A percentile compares a stretch with the other conserved stretches of the same genome.
Conservation (phyloP, 2,797 vertebrate genomes). For the Sebastolobus altivelis region DNA sequence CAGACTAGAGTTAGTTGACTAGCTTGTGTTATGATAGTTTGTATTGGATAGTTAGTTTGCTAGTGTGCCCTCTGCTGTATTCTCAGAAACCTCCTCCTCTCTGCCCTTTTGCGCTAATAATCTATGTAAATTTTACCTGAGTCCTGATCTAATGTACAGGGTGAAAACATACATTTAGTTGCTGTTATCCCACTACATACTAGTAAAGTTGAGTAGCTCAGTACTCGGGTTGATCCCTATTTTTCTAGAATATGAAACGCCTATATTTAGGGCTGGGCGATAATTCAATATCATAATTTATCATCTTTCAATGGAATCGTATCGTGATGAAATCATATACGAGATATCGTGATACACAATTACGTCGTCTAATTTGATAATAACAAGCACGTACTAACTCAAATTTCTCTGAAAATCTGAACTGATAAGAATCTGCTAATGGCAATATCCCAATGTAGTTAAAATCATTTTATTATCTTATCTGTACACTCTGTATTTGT, state of each 20-base stretch:
- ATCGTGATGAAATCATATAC: too few relatives aligned
- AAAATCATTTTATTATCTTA: too few relatives aligned
- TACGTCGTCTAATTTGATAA: too few relatives aligned
- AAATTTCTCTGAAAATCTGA: too few relatives aligned
- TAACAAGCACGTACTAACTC: too few relatives aligned
- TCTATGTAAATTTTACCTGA: not conserved
- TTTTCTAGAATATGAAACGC: conserved; percentile 21
- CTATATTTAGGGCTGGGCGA: not conserved
- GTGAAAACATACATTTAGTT: conserved; percentile 22
- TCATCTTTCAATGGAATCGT: too few relatives aligned
- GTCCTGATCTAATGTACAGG: conserved; percentile 30
- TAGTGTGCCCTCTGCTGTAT: conserved; percentile 49
- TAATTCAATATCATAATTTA: too few relatives aligned
- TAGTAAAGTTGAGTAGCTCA: not conserved
- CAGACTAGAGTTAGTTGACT: conserved; percentile 19
- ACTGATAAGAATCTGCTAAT: too few relatives aligned
- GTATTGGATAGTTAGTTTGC: conserved; percentile 49
- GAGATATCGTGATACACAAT: too few relatives aligned
- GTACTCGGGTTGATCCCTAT: not conserved
- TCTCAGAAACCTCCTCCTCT: conserved; percentile 33
- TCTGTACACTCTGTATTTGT: too few relatives aligned
- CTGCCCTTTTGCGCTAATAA: conserved; percentile 10
- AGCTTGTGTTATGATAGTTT: conserved; percentile 48
- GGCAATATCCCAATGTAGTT: too few relatives aligned
- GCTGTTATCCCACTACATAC: not conserved